Conservation (phyloP, 2,797 vertebrate species). For the Thaleichthys pacificus region DNA sequence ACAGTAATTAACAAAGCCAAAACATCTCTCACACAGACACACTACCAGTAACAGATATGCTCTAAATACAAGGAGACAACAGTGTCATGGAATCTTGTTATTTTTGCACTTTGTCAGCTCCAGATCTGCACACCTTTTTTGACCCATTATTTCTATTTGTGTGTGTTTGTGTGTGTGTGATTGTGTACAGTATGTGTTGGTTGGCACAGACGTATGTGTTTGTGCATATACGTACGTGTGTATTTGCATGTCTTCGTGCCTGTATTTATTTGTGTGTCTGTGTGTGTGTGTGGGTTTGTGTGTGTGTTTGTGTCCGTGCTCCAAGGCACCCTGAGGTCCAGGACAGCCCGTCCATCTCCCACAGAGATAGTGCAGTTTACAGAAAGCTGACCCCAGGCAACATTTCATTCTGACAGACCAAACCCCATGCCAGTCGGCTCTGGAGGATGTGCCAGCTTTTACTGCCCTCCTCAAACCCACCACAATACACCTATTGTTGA, state of each 20-base stretch:
- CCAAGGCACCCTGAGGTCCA: constrained; percentile 21
- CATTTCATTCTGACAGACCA: constrained; percentile 66
- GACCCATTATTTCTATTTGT: no score
- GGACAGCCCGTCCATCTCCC: constrained; percentile 54
- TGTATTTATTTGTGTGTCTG: constrained; percentile 5
- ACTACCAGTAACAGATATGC: not conserved
- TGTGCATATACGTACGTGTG: no score
- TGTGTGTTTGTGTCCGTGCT: constrained; percentile 47
- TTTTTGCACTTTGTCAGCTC: no score
- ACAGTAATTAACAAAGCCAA: no score
- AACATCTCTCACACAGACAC: not conserved
- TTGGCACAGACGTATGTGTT: no score
- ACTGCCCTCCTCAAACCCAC: constrained; percentile 33
- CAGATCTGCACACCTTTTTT: no score
- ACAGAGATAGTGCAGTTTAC: constrained; percentile 49
- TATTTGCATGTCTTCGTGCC: no score
- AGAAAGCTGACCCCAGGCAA: constrained; percentile 52
- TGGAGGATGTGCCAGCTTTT: constrained; percentile 49
- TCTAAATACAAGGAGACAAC: not conserved
- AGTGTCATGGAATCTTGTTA: no score
- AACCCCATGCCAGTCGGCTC: constrained; percentile 48
- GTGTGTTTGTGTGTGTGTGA: no score
- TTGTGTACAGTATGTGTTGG: no score
- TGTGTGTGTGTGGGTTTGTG: constrained; percentile 14
- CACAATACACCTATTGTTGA: constrained; percentile 57